A percentile compares a stretch with the other conserved stretches of the same genome.
Evolutionary conservation across 2,113 vertebrate genomes (phyloP).

Genomic region (Morone saxatilis): DNA sequence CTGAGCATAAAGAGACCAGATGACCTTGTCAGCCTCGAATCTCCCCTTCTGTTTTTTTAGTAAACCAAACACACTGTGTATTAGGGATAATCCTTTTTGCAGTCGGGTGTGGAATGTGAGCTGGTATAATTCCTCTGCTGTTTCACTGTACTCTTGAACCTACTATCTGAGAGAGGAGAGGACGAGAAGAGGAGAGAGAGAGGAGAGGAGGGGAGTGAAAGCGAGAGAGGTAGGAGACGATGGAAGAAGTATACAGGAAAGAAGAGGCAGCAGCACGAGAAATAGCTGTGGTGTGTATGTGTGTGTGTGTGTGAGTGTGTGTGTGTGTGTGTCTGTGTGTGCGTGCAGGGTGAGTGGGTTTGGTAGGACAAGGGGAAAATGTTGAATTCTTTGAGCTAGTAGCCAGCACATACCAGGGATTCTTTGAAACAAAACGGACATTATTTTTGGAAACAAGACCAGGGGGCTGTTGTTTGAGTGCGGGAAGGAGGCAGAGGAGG

Average conservation of each 20-base stretch:
- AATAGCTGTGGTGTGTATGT: conserved; percentile 3
- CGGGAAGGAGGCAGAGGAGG: conserved; percentile 28
- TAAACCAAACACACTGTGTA: conserved; percentile 60
- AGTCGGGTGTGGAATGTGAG: conserved; percentile 49
- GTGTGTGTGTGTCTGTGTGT: conserved; percentile 21
- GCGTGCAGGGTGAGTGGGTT: conserved; percentile 32
- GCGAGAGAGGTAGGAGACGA: conserved; percentile 2
- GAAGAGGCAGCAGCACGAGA: conserved; percentile 5
- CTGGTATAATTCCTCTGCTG: conserved; percentile 24
- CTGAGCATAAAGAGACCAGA: conserved; percentile 44
- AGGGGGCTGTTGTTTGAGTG: conserved; percentile 60
- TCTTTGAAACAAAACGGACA: conserved; percentile 83
- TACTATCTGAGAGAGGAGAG: background rate
- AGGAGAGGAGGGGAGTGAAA: background rate
- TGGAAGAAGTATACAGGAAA: conserved; percentile 5
- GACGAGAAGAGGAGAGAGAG: background rate
- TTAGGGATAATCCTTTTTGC: conserved; percentile 50
- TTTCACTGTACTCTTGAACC: conserved; percentile 2
- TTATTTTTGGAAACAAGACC: conserved; percentile 82
- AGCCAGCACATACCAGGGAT: conserved; percentile 80
- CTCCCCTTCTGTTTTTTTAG: conserved; percentile 34
- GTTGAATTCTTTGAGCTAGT: conserved; percentile 71
- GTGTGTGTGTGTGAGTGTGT: conserved; percentile 20
- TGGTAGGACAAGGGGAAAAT: conserved; percentile 51
- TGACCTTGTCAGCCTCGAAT: conserved; percentile 7